Evolutionary conservation across 2,113 vertebrate genomes (phyloP), one percentile per base, ranked within the genome.

Genomic region (Semicossyphus pulcher): DNA sequence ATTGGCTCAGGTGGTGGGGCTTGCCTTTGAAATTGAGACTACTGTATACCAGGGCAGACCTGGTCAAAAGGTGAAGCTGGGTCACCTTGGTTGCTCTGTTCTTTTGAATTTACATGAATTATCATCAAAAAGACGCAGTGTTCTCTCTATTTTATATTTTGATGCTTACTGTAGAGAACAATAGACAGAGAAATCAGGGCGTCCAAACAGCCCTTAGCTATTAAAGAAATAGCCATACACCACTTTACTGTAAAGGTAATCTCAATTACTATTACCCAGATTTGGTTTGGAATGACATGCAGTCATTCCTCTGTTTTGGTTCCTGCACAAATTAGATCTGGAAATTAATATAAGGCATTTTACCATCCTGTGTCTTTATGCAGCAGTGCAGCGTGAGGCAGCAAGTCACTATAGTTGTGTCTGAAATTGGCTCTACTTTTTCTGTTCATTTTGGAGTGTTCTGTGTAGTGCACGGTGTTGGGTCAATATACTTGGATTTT

Each of bases 1-100:
- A 93, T 93, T 93, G 91, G 90, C 92, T 88, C 92, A 92, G 92
- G 91, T 92, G 89, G 83, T 71, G 68, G 77, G 83, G 76, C 78
- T 83, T 84, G 90, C 89, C 86, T 93, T 93, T 91, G 91, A 93
- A 94, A 94, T 92, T 88, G 92, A 93, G 91, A 91, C 87, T 59
- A 87, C 86, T 81, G 87, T 90, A 89, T 84, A 86, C 61, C 69
- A 34, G 75, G 70, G 79, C 86, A 72, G 76, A 67, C 73, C 37
- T 71, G 90, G 90, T 92, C 84, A 88, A 83, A 90, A 89, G 91
- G 89, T 92, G 89, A 90, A 42, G n/a, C 58, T 5, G 39, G 85
- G 81, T 83, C 78, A 75, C 29, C 45, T 45, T 26, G 1, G 56
- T 60, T 7, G 68, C 51, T 75, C 74, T 56, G 48, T 80, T 83